phyloP scores from a whole-genome alignment of 2,797 vertebrate genomes.

The Paratrypauchen microcephalus region DNA sequence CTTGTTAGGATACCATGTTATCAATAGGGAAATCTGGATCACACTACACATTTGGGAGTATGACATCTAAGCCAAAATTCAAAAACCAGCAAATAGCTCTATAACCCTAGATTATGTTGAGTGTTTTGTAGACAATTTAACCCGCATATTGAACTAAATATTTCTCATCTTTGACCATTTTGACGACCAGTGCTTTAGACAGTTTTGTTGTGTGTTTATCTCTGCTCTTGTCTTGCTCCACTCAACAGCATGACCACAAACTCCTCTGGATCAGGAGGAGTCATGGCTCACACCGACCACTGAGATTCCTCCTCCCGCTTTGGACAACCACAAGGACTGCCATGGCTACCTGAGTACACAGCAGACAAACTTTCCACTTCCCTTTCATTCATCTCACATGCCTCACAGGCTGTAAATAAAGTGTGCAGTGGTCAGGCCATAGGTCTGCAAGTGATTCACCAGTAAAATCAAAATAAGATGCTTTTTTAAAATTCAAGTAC shows the following conservation, averaged over 20 bases:
- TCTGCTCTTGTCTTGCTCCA: slow-evolving; percentile 46
- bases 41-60: too few relatives aligned
- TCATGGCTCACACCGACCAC: slow-evolving; percentile 69
- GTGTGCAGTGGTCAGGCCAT: slow-evolving; percentile 54
- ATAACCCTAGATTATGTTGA: neutral
- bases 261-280: slow-evolving; percentile 53
- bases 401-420: slow-evolving; percentile 46
- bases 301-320: slow-evolving; percentile 76
- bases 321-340: slow-evolving; percentile 53
- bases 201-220: slow-evolving; percentile 60
- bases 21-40: too few relatives aligned
- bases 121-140: neutral
- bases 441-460: slow-evolving; percentile 56
- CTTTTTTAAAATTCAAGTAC: neutral
- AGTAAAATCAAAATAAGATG: slow-evolving; percentile 61
- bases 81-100: too few relatives aligned
- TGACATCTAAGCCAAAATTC: too few relatives aligned
- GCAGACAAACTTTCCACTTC: slow-evolving; percentile 51
- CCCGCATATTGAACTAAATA: neutral
- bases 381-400: slow-evolving; percentile 47
- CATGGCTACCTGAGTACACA: slow-evolving; percentile 49
- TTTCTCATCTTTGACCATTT: neutral
- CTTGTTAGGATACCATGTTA: too few relatives aligned
- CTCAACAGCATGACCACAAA: slow-evolving; percentile 47
- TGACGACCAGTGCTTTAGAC: slow-evolving; percentile 11